These are phyloP conservation scores for Nycticebus coucang DNA, from an alignment of 2,113 vertebrate species.

Conservation along the genomic window DNA sequence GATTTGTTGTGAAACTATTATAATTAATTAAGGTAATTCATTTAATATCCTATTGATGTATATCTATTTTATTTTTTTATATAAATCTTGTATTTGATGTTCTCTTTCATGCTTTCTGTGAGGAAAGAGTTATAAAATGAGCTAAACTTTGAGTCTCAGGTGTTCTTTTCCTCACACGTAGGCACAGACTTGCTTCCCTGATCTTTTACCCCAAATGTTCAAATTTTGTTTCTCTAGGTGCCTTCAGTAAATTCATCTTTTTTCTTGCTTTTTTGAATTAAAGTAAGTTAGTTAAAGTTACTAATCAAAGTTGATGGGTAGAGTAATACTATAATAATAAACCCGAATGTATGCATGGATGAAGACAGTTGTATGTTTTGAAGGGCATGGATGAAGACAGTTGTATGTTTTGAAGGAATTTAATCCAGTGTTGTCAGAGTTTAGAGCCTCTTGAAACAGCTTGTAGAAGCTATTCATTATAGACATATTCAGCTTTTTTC, in stretches of 20 bases:
- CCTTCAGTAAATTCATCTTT: background rate
- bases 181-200: background rate
- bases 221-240: background rate
- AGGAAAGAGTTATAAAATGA: background rate
- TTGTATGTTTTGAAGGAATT: background rate
- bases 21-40: background rate
- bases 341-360: background rate
- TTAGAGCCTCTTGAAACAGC: background rate
- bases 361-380: background rate
- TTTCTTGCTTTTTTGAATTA: background rate
- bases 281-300: background rate
- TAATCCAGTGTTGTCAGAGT: background rate
- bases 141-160: background rate
- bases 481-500: background rate
- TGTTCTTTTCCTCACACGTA: background rate
- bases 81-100: background rate
- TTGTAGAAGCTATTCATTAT: background rate
- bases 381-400: background rate
- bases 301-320: background rate
- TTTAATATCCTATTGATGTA: background rate
- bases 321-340: background rate
- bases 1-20: background rate
- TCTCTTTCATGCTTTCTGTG: background rate
- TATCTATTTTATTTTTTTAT: constrained; percentile 3
- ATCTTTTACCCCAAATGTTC: background rate